A percentile compares a stretch with the other conserved stretches of the same genome.
These are phyloP conservation scores for Halesus radiatus DNA, from an alignment of 1,140 invertebrate species.

Conservation along the genomic window DNA sequence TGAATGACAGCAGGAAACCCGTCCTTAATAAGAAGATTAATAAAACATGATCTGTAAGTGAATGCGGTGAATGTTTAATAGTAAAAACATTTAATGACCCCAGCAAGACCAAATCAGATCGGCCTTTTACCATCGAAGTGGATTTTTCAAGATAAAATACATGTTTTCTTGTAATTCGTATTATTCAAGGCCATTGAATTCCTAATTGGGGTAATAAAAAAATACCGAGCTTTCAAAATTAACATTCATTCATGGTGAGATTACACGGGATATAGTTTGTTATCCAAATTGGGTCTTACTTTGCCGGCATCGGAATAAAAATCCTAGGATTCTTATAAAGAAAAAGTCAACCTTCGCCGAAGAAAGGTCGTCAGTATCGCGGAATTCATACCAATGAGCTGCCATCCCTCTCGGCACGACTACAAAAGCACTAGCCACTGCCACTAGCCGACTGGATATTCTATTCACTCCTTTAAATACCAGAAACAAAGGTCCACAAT, in stretches of 20 bases:
- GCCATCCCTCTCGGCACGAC: neutral
- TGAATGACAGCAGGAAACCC: too few species aligned
- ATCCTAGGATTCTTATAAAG: neutral
- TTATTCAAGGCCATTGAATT: neutral
- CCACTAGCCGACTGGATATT: neutral
- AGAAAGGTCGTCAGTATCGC: neutral
- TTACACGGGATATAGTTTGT: neutral
- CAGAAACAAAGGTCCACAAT: conserved; percentile 1
- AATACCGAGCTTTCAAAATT: neutral
- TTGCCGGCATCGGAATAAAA: conserved; percentile 1
- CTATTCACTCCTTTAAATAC: neutral
- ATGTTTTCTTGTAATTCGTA: too few species aligned
- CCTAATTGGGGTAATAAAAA: neutral
- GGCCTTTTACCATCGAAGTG: too few species aligned
- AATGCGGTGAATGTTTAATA: too few species aligned
- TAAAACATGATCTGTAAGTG: too few species aligned
- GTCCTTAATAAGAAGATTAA: too few species aligned
- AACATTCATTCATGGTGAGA: neutral
- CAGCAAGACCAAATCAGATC: too few species aligned
- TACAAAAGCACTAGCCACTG: neutral
- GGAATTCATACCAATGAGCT: conserved; percentile 29
- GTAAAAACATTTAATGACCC: too few species aligned
- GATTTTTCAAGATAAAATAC: too few species aligned
- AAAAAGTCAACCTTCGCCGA: neutral
- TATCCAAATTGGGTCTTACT: neutral